Percentiles rank a stretch among this genome's conserved stretches.
Evolutionary conservation across 2,888 invertebrate species (phyloP).

Genomic region (Cantharis rustica): DNA sequence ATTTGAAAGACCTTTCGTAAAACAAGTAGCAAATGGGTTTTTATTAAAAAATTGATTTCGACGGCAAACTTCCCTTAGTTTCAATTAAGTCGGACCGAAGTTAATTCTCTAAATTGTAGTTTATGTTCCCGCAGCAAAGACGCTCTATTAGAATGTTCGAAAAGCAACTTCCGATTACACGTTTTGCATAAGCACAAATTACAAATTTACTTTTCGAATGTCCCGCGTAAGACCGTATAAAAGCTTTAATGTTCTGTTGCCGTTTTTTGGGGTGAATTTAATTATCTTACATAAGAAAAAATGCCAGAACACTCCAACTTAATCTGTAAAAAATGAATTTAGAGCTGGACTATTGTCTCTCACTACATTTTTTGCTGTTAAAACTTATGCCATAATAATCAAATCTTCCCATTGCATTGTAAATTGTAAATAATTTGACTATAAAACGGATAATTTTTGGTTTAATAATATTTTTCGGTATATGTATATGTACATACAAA

Average conservation of each 20-base stretch:
- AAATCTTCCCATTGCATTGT: background rate
- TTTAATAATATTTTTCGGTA: background rate
- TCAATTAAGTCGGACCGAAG: background rate
- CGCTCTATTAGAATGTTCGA: background rate
- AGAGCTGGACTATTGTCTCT: background rate
- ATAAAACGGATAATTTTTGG: background rate
- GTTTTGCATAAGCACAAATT: background rate
- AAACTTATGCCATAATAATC: background rate
- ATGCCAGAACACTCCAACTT: background rate
- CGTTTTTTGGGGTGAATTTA: background rate
- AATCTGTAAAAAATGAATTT: background rate
- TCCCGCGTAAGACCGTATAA: background rate
- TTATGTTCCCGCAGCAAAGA: background rate
- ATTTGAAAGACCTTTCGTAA: slow-evolving; percentile 5
- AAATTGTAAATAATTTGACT: background rate
- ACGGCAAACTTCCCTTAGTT: background rate
- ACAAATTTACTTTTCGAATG: background rate
- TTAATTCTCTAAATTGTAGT: background rate
- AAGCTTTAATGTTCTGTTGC: background rate
- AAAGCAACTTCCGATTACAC: background rate
- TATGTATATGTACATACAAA: too few species aligned
- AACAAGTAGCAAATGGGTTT: background rate
- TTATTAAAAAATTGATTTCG: background rate
- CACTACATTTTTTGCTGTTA: background rate
- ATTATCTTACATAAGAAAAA: background rate